Evolutionary conservation across 2,797 vertebrate species (phyloP).

Genomic region (Delichon dasypus): DNA sequence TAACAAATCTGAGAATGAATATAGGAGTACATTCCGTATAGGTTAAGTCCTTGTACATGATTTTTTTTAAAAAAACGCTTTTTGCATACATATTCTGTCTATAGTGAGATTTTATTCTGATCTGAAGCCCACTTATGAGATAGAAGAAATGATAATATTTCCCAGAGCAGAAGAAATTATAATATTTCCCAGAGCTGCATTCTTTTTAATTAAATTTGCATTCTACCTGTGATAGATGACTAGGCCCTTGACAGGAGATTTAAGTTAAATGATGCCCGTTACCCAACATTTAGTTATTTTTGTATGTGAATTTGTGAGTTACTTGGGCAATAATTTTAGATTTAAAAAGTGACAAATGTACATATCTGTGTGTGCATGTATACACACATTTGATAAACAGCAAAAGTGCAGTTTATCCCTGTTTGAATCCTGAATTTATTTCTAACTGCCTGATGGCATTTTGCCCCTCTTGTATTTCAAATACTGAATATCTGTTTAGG

Average conservation of each 20-base stretch:
- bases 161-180: neutral
- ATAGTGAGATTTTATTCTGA: neutral
- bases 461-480: neutral
- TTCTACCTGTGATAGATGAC: slow-evolving; percentile 10
- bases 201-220: slow-evolving; percentile 54
- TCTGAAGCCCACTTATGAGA: neutral
- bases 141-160: neutral
- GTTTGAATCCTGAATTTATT: neutral
- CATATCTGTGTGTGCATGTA: neutral
- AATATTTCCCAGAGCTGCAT: slow-evolving; percentile 11
- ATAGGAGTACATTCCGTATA: neutral
- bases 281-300: neutral
- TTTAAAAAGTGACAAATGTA: neutral
- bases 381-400: neutral
- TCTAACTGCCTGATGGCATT: neutral
- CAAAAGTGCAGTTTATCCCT: neutral
- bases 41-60: neutral
- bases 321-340: neutral
- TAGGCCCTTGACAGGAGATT: slow-evolving; percentile 17
- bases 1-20: neutral
- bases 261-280: neutral
- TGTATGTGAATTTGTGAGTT: neutral
- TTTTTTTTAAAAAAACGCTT: neutral
- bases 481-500: neutral
- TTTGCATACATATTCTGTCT: neutral